A percentile compares a stretch with the other conserved stretches of the same genome.
Evolutionary conservation across 37 sponge, comb jelly and placozoan species (phyloP).

Genomic region (Dysidea cf. avara): DNA sequence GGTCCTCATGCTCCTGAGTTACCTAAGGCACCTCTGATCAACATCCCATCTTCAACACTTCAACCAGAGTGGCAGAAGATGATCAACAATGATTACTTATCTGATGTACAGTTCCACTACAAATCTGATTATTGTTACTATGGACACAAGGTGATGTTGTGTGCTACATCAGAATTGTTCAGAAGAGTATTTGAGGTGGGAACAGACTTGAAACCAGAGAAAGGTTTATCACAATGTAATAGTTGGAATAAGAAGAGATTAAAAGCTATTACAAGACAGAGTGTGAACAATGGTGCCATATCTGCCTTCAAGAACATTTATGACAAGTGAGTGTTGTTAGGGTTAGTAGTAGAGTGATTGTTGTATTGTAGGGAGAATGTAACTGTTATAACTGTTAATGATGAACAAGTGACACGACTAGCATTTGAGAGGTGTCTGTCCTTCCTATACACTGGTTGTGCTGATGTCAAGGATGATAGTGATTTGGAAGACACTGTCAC

Average conservation of each 20-base stretch:
- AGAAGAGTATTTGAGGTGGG: constrained; percentile 54
- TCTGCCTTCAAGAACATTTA: constrained; percentile 45
- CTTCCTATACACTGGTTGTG: constrained; percentile 81
- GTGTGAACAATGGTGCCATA: constrained; percentile 41
- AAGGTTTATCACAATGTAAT: constrained; percentile 16
- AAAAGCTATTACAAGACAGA: constrained; percentile 13
- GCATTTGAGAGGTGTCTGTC: constrained; percentile 47
- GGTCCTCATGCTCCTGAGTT: constrained; percentile 79
- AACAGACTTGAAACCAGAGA: background rate
- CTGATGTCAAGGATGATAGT: constrained; percentile 51
- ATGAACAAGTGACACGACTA: constrained; percentile 22
- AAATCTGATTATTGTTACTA: constrained; percentile 16
- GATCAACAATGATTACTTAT: constrained; percentile 17
- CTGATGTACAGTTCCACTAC: constrained; percentile 61
- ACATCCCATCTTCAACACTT: constrained; percentile 55
- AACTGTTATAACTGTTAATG: constrained; percentile 58
- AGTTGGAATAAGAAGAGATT: constrained; percentile 44
- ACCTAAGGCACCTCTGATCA: constrained; percentile 86
- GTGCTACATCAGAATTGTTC: constrained; percentile 67
- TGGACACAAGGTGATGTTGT: constrained; percentile 51
- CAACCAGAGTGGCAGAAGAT: constrained; percentile 50
- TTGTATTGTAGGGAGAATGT: background rate
- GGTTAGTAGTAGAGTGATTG: too few species aligned
- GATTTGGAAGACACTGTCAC: constrained; percentile 48
- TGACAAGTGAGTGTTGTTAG: constrained; percentile 45